Evolutionary conservation across 1,140 invertebrate genomes (phyloP), one percentile per base, ranked within the genome.

Genomic region (Pseudomyrmex sp.): DNA sequence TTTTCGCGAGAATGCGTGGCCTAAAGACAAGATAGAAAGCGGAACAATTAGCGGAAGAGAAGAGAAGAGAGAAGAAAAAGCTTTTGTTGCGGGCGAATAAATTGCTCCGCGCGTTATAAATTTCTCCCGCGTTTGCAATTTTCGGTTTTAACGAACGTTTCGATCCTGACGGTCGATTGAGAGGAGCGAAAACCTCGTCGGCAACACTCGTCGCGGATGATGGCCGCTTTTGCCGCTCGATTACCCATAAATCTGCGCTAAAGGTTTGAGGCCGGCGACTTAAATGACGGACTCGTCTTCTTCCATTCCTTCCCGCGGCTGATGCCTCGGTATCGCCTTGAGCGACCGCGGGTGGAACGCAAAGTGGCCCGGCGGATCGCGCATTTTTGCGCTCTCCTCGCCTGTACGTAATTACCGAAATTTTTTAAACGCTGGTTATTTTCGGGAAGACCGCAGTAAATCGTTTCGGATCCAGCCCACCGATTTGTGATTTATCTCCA

Each of bases 241-340:
- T 92, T 91, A 92, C 91, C 91, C 92, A 93, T 93, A 93, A 92
- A 92, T 93, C 92, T 91, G 87, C 88, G 91, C 85, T 90, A 87
- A 91, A 89, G 85, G 88, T 89, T 90, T 79, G 74, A 90, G 87
- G 83, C 76, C 85, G 74, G 69, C 85, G 88, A 89, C 85, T 89
- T 85, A 89, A 89, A 89, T 82, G 88, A 92, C 90, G 88, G 88
- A 87, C 87, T 84, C 85, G 83, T 89, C 84, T 85, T 90, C 83
- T 74, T 83, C 85, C 76, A 70, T 84, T 87, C 83, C 85, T 85
- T 82, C 85, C 85, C 84, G 63, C 87, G 70, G 77, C 85, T 83
- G 83, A 82, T 86, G 74, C 80, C 70, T 85, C 80, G 59, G 74
- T 59, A 86, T 86, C 75, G 82, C 87, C 87, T 79, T 69, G 68